Conservation (phyloP, 92 coral and sea anemone genomes). For the Paragorgia papillata region DNA sequence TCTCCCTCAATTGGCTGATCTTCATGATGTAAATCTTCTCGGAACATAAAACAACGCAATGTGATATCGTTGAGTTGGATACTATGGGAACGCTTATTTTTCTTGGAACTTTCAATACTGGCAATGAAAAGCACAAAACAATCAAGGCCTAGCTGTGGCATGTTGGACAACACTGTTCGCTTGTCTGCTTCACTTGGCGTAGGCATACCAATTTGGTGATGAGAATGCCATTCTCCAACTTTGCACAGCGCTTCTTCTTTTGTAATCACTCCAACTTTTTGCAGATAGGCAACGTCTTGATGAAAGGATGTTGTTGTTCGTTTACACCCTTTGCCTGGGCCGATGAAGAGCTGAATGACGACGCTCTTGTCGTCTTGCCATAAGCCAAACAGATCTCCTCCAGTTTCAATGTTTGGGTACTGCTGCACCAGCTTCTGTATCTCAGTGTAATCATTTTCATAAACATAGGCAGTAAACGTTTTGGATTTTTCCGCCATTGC, state of each 20-base stretch:
- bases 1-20: background rate
- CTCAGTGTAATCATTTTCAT: slow-evolving; percentile 67
- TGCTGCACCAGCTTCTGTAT: slow-evolving; percentile 64
- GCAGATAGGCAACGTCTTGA: slow-evolving; percentile 77
- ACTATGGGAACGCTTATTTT: slow-evolving; percentile 10
- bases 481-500: background rate
- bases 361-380: slow-evolving; percentile 78
- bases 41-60: background rate
- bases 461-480: slow-evolving; percentile 34
- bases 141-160: slow-evolving; percentile 72
- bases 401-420: slow-evolving; percentile 75
- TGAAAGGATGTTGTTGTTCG: slow-evolving; percentile 69
- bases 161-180: slow-evolving; percentile 82
- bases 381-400: slow-evolving; percentile 89
- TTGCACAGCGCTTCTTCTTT: slow-evolving; percentile 76
- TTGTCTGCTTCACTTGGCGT: slow-evolving; percentile 81
- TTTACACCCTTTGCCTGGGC: slow-evolving; percentile 71
- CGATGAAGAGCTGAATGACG: slow-evolving; percentile 72
- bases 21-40: background rate
- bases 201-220: slow-evolving; percentile 79
- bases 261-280: slow-evolving; percentile 66
- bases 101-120: slow-evolving; percentile 31
- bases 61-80: slow-evolving; percentile 9
- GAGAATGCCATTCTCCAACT: slow-evolving; percentile 98
- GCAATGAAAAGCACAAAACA: slow-evolving; percentile 84